Evolutionary conservation across 2,888 invertebrate species (phyloP).

Genomic region (Epirrita christyi): DNA sequence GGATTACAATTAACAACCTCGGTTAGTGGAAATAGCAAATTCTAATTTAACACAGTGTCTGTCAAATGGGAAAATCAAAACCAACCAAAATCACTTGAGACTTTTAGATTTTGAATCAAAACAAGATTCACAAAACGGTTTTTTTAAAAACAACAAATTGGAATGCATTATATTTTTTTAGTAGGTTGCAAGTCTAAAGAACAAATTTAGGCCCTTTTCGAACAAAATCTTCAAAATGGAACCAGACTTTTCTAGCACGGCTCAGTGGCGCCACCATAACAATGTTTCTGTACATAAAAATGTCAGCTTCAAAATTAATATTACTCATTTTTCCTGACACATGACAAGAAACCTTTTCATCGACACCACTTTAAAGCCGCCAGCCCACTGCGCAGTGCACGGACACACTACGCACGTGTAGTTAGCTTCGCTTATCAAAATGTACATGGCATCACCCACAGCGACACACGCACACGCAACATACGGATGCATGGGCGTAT

Average conservation of each 20-base stretch:
- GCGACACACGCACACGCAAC: too few relatives aligned
- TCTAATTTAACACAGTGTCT: neutral
- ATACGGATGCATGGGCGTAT: too few relatives aligned
- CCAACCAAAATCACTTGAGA: too few relatives aligned
- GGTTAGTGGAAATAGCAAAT: neutral
- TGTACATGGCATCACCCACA: too few relatives aligned
- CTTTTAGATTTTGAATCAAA: too few relatives aligned
- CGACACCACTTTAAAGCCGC: neutral
- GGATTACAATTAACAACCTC: constrained; percentile 13
- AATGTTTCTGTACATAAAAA: constrained; percentile 24
- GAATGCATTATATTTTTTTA: too few relatives aligned
- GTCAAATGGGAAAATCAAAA: too few relatives aligned
- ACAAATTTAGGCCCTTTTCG: neutral
- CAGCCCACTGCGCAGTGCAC: too few relatives aligned
- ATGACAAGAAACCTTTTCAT: constrained; percentile 29
- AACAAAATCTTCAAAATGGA: neutral
- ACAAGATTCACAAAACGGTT: too few relatives aligned
- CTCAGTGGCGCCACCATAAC: constrained; percentile 19
- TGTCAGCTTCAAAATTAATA: constrained; percentile 15
- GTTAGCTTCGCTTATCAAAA: too few relatives aligned
- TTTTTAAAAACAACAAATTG: too few relatives aligned
- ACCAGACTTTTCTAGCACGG: neutral
- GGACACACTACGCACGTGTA: too few relatives aligned
- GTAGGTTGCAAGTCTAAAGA: neutral
- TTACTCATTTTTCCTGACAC: constrained; percentile 17